phyloP scores from a whole-genome alignment of 2,888 invertebrate species.

The Scaptomyza tumidula region DNA sequence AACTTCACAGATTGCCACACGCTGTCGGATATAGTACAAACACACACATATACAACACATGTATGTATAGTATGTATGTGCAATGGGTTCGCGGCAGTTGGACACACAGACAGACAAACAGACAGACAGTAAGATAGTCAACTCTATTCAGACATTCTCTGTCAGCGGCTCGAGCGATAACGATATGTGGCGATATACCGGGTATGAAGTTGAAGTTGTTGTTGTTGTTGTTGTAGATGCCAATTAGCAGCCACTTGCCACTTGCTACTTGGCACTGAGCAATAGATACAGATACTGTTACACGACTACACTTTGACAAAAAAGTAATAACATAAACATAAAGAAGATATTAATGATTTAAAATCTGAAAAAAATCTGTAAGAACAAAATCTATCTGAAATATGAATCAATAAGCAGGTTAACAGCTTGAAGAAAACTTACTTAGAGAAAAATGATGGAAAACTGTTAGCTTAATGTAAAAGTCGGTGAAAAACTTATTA shows the following conservation, averaged over 20 bases:
- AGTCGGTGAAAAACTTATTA: no score
- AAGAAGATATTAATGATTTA: no score
- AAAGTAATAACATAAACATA: background rate
- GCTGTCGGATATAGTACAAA: slow-evolving; percentile 5
- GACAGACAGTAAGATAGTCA: slow-evolving; percentile 11
- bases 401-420: no score
- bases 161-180: slow-evolving; percentile 59
- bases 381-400: no score
- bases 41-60: no score
- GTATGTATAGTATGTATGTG: no score
- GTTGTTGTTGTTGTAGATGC: slow-evolving; percentile 32
- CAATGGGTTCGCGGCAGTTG: background rate
- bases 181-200: slow-evolving; percentile 15
- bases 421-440: no score
- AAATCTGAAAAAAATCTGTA: no score
- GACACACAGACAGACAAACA: slow-evolving; percentile 10
- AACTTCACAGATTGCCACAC: slow-evolving; percentile 7
- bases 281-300: slow-evolving; percentile 37
- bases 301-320: background rate
- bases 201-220: background rate
- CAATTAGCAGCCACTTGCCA: slow-evolving; percentile 73
- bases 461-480: no score
- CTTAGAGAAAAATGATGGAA: no score
- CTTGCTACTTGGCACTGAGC: slow-evolving; percentile 65
- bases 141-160: slow-evolving; percentile 39